Evolutionary conservation across 2,113 vertebrate species (phyloP), one percentile per base, ranked within the genome.

Genomic region (Oostethus manadensis): DNA sequence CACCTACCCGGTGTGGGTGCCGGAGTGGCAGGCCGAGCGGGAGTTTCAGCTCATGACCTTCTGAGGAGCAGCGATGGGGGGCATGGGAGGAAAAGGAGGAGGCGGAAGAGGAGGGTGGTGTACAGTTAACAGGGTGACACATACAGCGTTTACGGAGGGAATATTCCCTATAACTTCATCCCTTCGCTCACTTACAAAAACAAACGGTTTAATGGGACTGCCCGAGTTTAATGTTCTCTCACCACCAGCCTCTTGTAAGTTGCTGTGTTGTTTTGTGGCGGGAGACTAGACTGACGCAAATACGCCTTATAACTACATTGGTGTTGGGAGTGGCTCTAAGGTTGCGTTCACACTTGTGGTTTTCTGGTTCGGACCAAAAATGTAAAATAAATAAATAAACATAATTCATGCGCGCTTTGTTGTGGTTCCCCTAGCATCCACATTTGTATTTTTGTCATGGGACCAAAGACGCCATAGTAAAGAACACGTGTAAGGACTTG

Each of bases 1-100:
- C 85, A 91, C 90, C 84, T 91, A 91, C 82, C 90, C 90, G 21
- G 90, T 91, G 80, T 91, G 90, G 90, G 87, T 91, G 84, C 87
- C 90, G 45, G 90, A 91, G 71, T 91, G 90, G 90, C 89, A 89
- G 78, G 88, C 86, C 79, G 90, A 91, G 80, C 86, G 88, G 85
- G 88, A 91, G 84, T 91, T 91, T 88, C 90, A 91, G 83, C 90
- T 91, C 85, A 91, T 91, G 90, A 91, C 90, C 89, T 91, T 91
- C 90, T 91, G 88, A 91, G 86, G 87, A 90, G 77, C 86, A 15
- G 70, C 84, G 17, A 70, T 71, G 60, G 70, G 35, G 66, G 72
- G 80, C 60, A 69, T 74, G 78, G 55, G 42, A 55, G 56, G 45
- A 66, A 69, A 33, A 58, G 29, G 58, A 49, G 16, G 56, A 38